phyloP scores from a whole-genome alignment of 2,888 invertebrate species.

The Latrodectus elegans region DNA sequence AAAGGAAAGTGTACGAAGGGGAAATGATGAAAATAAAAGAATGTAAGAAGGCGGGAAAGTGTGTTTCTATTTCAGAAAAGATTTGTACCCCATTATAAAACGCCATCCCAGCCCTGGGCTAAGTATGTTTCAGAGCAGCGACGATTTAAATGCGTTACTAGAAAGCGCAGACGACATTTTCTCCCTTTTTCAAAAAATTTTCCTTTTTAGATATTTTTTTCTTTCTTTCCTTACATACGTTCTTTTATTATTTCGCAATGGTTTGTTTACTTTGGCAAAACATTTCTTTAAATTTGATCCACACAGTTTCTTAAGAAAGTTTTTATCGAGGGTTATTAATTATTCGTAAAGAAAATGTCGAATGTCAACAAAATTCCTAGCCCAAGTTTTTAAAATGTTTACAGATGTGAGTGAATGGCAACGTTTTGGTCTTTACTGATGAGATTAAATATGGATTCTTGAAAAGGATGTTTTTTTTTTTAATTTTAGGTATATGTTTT shows the following conservation, averaged over 20 bases:
- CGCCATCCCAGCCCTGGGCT: conserved; percentile 50
- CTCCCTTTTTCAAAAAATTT: conserved; percentile 21
- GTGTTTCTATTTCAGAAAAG: conserved; percentile 57
- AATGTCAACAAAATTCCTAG: conserved; percentile 58
- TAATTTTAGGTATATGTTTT: neutral
- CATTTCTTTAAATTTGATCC: conserved; percentile 64
- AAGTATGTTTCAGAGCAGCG: conserved; percentile 41
- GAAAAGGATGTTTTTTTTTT: neutral
- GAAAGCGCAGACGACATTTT: conserved; percentile 62
- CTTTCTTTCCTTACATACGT: neutral
- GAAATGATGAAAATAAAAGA: conserved; percentile 50
- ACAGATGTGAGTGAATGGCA: conserved; percentile 50
- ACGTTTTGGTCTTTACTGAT: conserved; percentile 26
- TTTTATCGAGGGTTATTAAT: conserved; percentile 65
- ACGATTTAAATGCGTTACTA: conserved; percentile 66
- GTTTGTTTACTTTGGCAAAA: conserved; percentile 63
- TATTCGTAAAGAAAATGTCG: conserved; percentile 63
- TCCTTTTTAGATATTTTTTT: conserved; percentile 42
- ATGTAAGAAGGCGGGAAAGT: conserved; percentile 33
- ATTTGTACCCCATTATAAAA: conserved; percentile 66
- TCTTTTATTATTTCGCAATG: conserved; percentile 52
- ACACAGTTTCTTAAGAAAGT: conserved; percentile 27
- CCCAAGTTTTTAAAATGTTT: conserved; percentile 66
- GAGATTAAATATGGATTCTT: conserved; percentile 62
- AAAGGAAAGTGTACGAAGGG: conserved; percentile 45